Conservation (phyloP, 2,888 invertebrate species). For the Metellina segmentata region DNA sequence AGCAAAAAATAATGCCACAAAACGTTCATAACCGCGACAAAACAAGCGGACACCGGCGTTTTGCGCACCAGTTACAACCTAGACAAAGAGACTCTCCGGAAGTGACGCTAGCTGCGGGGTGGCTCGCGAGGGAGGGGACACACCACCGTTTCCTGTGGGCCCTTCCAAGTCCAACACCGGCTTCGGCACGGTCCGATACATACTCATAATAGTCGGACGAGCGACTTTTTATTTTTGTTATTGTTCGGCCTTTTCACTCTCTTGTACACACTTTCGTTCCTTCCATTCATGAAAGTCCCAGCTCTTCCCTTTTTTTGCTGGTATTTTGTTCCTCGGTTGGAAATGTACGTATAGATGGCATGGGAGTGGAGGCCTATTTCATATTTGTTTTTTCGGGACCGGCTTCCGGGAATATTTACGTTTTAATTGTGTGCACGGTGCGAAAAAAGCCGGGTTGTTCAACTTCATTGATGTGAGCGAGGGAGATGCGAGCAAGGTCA, state of each 20-base stretch:
- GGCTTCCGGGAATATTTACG: slow-evolving; percentile 56
- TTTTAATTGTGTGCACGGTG: slow-evolving; percentile 41
- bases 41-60: slow-evolving; percentile 11
- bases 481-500: neutral
- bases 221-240: slow-evolving; percentile 16
- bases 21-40: too few relatives aligned
- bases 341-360: neutral
- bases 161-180: slow-evolving; percentile 12
- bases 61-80: slow-evolving; percentile 56
- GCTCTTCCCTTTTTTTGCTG: neutral
- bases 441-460: slow-evolving; percentile 31
- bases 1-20: too few relatives aligned
- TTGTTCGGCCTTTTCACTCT: neutral
- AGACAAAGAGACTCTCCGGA: slow-evolving; percentile 61
- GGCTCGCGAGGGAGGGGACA: slow-evolving; percentile 7
- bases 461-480: neutral
- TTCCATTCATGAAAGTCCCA: slow-evolving; percentile 7
- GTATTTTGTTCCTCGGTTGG: neutral
- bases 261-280: slow-evolving; percentile 14
- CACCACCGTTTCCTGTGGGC: slow-evolving; percentile 50
- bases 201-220: slow-evolving; percentile 52
- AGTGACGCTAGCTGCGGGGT: slow-evolving; percentile 64
- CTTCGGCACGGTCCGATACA: slow-evolving; percentile 67
- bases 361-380: neutral
- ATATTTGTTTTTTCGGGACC: neutral